Evolutionary conservation across 2,888 invertebrate genomes (phyloP).

Genomic region (Tachina lurida): DNA sequence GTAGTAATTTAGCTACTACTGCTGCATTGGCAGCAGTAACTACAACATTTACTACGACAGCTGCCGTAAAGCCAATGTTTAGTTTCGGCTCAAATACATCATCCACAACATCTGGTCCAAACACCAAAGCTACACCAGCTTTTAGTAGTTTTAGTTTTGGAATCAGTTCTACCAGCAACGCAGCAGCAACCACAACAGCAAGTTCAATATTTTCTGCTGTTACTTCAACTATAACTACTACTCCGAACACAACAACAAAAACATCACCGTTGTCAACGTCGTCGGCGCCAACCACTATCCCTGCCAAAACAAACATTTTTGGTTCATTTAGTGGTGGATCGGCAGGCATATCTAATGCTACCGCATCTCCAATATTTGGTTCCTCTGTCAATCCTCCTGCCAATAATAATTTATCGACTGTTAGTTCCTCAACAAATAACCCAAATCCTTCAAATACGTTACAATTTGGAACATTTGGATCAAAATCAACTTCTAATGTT

Average conservation of each 20-base stretch:
- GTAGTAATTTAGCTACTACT: conserved; percentile 34
- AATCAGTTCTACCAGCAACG: conserved; percentile 48
- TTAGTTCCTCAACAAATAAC: conserved; percentile 60
- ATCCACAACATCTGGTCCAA: conserved; percentile 50
- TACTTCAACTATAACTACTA: conserved; percentile 39
- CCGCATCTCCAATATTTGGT: conserved; percentile 69
- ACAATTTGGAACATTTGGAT: conserved; percentile 69
- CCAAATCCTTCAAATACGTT: conserved; percentile 70
- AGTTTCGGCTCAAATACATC: conserved; percentile 68
- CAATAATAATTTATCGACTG: conserved; percentile 55
- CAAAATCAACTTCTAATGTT: conserved; percentile 67
- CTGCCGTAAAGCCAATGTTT: conserved; percentile 72
- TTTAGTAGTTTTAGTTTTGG: conserved; percentile 72
- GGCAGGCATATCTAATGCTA: conserved; percentile 23
- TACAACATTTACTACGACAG: conserved; percentile 53
- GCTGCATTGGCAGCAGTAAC: conserved; percentile 46
- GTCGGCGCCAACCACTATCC: conserved; percentile 51
- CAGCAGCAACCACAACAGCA: conserved; percentile 39
- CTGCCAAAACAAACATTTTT: conserved; percentile 70
- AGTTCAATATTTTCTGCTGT: conserved; percentile 58
- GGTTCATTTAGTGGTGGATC: conserved; percentile 71
- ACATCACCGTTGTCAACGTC: conserved; percentile 59
- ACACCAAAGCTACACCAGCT: conserved; percentile 45
- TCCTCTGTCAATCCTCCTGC: conserved; percentile 72
- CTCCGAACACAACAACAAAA: conserved; percentile 42